Base-by-base conservation (phyloP, 1,140 invertebrate species). In the Drosophila sturtevanti region DNA sequence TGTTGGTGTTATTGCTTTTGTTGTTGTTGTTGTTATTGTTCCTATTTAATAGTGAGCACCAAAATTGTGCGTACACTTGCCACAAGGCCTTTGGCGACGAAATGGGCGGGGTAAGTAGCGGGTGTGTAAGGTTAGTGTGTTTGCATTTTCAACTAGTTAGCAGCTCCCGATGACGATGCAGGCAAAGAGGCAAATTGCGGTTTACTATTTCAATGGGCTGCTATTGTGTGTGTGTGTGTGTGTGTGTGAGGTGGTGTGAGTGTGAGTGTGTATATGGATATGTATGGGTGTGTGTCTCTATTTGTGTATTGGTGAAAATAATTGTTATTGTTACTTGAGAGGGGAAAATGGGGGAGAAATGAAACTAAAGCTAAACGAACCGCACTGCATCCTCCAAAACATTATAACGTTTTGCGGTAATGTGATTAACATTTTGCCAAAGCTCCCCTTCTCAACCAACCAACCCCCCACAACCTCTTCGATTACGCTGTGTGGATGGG, bases 371-470 rank as follows among this genome's bases (percentile, higher is more conserved):
- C 41, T 2, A 48, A 48, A 1, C 16, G 41, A 48, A 48, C 41
- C 41, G 16, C 41, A 64, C 65, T 75, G 68, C 71, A 78, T 70
- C 62, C 79, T 68, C 64, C 62, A 73, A 87, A 31, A 70, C 84
- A 80, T 89, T 89, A 89, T 89, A 89, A 80, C 77, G 80, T 89
- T 89, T 72, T 89, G 77, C 78, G 84, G 80, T 84, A 89, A 89
- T 89, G 85, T 84, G 84, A 89, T 89, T 89, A 89, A 89, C 84
- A 89, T 89, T 74, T 78, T 48, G 55, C 73, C 70, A 82, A 72
- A 80, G 63, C 80, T 73, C 73, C 84, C 77, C n/a, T n/a, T n/a
- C n/a, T n/a, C n/a, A n/a, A n/a, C 79, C 82, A 77, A 58, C 65
- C 73, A 31, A 4, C 4, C 22, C 27, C 41, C 9, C 41, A n/a